phyloP scores from a whole-genome alignment of 2,113 vertebrate species.

The Equus przewalskii region DNA sequence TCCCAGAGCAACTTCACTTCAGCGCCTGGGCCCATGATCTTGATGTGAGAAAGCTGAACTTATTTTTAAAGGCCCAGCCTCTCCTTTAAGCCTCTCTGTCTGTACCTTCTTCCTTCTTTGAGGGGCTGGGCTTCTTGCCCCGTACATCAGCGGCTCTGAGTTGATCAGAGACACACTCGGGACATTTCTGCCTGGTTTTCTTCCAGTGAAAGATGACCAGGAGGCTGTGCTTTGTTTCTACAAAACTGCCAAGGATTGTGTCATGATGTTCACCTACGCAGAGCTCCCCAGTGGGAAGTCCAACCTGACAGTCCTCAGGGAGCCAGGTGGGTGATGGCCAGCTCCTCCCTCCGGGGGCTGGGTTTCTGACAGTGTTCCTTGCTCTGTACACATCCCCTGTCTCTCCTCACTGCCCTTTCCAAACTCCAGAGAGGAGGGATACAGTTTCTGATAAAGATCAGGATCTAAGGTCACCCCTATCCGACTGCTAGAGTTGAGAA shows the following conservation, averaged over 20 bases:
- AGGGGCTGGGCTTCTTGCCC: fast-evolving
- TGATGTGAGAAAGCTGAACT: not conserved
- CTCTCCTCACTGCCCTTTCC: not conserved
- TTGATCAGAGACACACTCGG: not conserved
- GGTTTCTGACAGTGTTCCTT: not conserved
- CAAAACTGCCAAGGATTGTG: conserved; percentile 94
- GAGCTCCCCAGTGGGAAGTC: conserved; percentile 95
- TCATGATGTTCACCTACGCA: conserved; percentile 97
- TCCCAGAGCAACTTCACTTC: not conserved
- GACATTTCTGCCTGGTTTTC: not conserved
- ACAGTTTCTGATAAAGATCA: not conserved
- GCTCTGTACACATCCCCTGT: fast-evolving
- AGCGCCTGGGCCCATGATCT: not conserved
- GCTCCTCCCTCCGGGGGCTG: fast-evolving
- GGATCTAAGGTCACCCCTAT: fast-evolving
- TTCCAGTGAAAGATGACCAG: conserved; percentile 91
- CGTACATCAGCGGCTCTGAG: fast-evolving
- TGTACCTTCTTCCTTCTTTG: not conserved
- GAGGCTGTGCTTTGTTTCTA: conserved; percentile 93
- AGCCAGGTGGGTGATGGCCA: conserved; percentile 90
- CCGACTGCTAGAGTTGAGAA: not conserved
- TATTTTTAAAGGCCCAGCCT: not conserved
- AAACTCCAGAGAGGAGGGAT: not conserved
- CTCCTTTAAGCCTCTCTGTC: not conserved
- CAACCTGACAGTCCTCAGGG: conserved; percentile 93